Base-by-base conservation (phyloP, 1,140 invertebrate genomes). In the Antheraea pernyi region DNA sequence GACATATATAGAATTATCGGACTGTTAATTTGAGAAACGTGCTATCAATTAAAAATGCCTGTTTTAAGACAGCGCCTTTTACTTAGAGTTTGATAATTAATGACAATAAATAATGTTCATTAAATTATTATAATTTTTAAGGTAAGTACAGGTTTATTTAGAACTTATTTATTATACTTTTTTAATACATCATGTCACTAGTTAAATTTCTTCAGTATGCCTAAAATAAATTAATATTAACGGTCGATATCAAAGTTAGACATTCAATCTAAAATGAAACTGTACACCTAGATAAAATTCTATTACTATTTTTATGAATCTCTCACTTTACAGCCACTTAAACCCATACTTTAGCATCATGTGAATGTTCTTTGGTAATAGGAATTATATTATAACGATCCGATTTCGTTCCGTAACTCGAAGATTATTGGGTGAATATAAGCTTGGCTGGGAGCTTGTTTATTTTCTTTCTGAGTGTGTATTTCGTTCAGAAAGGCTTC, bases 391-490 rank as follows among this genome's bases (percentile, higher is more conserved):
- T 78, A 81, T 77, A 77, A 74, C 78, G 72, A 74, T 19, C 65
- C 73, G 77, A 78, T 81, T 72, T 78, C 74, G 67, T 81, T 80
- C 73, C 67, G 68, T 68, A 60, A 71, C 59, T 48, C 68, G 68
- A 67, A 80, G 78, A 81, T 87, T 83, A 86, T 83, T 84, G 78
- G 82, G 70, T 70, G 75, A 84, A 82, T 82, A 81, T 84, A 81
- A 82, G 78, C 61, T 80, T 77, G 76, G 70, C 46, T 53, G 77
- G 78, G 76, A 81, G 76, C 81, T 84, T 91, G 84, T 89, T 91
- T 91, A 89, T 89, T 88, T 91, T 89, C 85, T 87, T 89, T 83
- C 82, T 80, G 79, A 82, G 81, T 74, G 81, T 77, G 72, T 83
- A 83, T 82, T 71, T 63, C 59, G 70, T 69, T 58, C 67, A 83